Evolutionary conservation across 2,797 vertebrate genomes (phyloP), one percentile per base, ranked within the genome.

Genomic region (Lutjanus campechanus): DNA sequence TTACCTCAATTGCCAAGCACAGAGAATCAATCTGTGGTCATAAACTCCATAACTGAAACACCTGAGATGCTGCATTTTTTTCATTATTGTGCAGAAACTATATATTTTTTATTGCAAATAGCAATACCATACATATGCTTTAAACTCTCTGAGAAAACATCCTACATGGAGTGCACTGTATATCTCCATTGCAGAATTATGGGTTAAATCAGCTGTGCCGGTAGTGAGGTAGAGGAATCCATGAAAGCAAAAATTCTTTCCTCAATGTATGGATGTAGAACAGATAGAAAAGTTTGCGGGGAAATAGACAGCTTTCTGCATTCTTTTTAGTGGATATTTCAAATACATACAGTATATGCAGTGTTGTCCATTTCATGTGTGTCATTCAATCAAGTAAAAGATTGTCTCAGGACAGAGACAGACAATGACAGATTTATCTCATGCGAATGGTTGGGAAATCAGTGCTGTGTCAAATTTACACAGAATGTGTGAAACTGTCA

Each of bases 151-250:
- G 29, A 50, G n/a, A 67, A 29, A 36, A 20, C 44, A 61, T 62
- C 10, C n/a, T 10, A 53, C 8, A 0, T 17, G 4, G 47, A 19
- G 36, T 19, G 10, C 15, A 43, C 5, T 29, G 1, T 8, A 15
- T 64, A n/a, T 47, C 5, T 16, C 1, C 10, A 17, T 9, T 19
- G 22, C 3, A 12, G 19, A 69, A n/a, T 40, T 29, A 54, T 56
- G 17, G 58, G 50, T 63, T 77, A 66, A 65, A 71, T 78, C 36
- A 54, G 44, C 47, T 25, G 47, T 20, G 46, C 46, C 3, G 46
- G 46, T 47, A 43, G 17, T 41, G 29, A 76, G 29, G 64, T 56
- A 19, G 17, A 67, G 43, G 17, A 49, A 59, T 6, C n/a, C 8
- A 22, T 20, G 29, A 44, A 67, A 41, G 22, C 55, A 62, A 22